phyloP scores from a whole-genome alignment of 2,888 invertebrate genomes.

The Orthonychiurus folsomi region DNA sequence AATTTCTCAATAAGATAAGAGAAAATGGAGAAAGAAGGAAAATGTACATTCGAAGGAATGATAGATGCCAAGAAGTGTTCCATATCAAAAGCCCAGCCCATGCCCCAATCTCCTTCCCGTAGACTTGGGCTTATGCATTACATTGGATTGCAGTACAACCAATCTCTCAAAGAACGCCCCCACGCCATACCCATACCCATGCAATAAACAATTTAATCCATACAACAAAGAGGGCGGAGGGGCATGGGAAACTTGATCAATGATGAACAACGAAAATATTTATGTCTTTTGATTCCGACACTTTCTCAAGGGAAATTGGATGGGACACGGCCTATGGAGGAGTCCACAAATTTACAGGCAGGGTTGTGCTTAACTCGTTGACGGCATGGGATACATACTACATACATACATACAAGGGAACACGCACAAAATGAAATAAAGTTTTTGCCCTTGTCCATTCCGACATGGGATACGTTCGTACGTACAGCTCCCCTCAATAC shows the following conservation, averaged over 20 bases:
- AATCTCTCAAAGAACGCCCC: background rate
- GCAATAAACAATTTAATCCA: background rate
- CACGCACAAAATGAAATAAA: background rate
- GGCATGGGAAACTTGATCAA: background rate
- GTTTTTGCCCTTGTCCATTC: background rate
- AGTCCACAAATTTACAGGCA: too few species aligned
- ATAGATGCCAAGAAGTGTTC: background rate
- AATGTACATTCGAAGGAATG: background rate
- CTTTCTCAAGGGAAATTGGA: background rate
- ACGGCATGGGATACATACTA: too few species aligned
- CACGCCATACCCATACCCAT: too few species aligned
- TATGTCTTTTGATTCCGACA: background rate
- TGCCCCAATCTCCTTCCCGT: background rate
- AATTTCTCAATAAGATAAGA: background rate
- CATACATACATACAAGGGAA: too few species aligned
- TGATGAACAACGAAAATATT: background rate
- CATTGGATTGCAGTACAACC: too few species aligned
- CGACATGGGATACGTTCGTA: too few species aligned
- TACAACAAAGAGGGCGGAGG: background rate
- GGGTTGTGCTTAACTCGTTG: too few species aligned
- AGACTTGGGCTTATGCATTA: too few species aligned
- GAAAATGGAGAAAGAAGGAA: background rate
- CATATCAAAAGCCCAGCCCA: background rate
- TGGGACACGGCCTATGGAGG: too few species aligned
- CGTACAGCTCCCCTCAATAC: too few species aligned